Base-by-base conservation (phyloP, 1,140 invertebrate genomes). In the Olivierus martensii region DNA sequence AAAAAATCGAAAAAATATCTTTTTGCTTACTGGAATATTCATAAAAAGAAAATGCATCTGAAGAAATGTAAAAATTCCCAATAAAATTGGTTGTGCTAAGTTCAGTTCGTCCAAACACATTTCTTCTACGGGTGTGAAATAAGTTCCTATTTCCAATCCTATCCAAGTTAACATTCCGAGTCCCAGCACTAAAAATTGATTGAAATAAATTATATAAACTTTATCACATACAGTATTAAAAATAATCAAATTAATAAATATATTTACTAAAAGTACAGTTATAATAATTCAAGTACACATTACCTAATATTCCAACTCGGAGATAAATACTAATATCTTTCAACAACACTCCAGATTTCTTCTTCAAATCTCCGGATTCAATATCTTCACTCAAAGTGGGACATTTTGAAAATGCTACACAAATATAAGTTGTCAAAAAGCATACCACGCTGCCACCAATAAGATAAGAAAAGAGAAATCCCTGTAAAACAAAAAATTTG, bases 1-100 rank as follows among this genome's bases (percentile, higher is more conserved):
- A 22, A 45, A 42, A 34, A 5, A 46, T 47, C 14, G 5, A 22
- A 3, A 28, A 15, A 28, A 19, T 3, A n/a, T n/a, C n/a, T 28
- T 11, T n/a, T 18, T 6, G 36, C 61, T 69, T 65, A 79, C 79
- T 71, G 80, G 78, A 1, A 79, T 80, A 62, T 81, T 81, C 46
- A 80, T 75, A 60, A 81, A 82, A 14, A 81, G 70, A 62, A 81
- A 81, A 62, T 81, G 79, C 72, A 81, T 79, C 64, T 81, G 79
- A 18, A 79, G 66, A 58, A 82, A 81, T 2, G 79, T 80, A 65
- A 81, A 81, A 43, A 79, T 68, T n/a, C 77, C 75, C 45, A 79
- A 77, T 11, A 81, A 63, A n/a, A 80, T 70, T 1, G 79, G 79
- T 64, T 78, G 76, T 2, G 79, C 72, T 36, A 77, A 75, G 48